Base-by-base conservation (phyloP, 2,113 vertebrate species). In the Galeopterus variegatus region DNA sequence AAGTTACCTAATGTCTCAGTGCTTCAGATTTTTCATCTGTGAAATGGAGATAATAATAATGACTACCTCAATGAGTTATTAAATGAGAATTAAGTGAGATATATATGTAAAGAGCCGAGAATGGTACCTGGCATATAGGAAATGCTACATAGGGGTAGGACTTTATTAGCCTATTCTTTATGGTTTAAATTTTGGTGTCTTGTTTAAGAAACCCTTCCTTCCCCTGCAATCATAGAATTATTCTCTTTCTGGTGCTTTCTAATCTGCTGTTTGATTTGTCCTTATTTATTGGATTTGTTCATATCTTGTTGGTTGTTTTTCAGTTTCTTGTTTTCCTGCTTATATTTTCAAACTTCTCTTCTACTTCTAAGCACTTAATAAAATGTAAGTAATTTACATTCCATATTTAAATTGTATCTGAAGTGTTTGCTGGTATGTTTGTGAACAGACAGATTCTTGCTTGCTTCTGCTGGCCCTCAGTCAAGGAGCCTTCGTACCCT, bases 301-400 rank as follows among this genome's bases (percentile, higher is more conserved):
- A 72, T 67, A 9, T 81, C 26, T 10, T 69, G 54, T 26, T 48
- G 21, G 28, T n/a, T 84, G 23, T 41, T 76, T 60, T 84, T n/a
- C 33, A n/a, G 83, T 69, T 5, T 77, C 12, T 85, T 36, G 15
- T 77, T 96, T 88, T 93, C 23, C 50, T 91, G n/a, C 23, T 84
- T 64, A 26, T 41, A 1, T 91, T 96, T 92, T 70, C 77, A 96
- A 73, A n/a, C 26, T 86, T 86, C 33, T 86, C 45, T 65, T 82
- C 48, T 89, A 83, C 77, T 82, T 95, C 75, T 67, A 72, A 70
- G 31, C 28, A 92, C 48, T 62, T 80, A 93, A 73, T 91, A 95
- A 93, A 73, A 18, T 81, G 28, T 82, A 88, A 76, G 41, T 64
- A 72, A 93, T 69, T 60, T 65, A 72, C 33, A 2, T 17, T 88